Evolutionary conservation across 2,797 vertebrate genomes (phyloP), one percentile per base, ranked within the genome.

Genomic region (Myotis myotis): DNA sequence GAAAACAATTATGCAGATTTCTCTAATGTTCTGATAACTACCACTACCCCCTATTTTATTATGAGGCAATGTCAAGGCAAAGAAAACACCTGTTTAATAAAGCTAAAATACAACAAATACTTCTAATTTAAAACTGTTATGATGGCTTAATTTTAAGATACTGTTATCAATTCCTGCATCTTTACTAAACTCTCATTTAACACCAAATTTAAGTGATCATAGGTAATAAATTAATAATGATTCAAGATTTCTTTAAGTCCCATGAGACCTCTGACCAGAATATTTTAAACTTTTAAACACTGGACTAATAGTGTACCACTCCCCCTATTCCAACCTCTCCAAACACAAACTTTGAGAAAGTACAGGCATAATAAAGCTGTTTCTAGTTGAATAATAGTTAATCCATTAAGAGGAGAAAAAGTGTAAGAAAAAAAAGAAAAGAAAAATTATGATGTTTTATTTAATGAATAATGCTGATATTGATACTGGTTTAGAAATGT

Each of bases 251-350:
- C 81, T 79, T 94, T 94, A 87, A 83, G 87, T 36, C 38, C 36
- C 66, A 23, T 36, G 23, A 92, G 82, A 91, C 25, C 36, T 86
- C n/a, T 92, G 44, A 72, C 71, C 78, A 92, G 44, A 89, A 93
- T 36, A 30, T 88, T 96, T 93, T 96, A 93, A 94, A 74, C 75
- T 90, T 96, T 89, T 95, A 94, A 94, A 71, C 62, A 33, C 30
- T 68, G 62, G n/a, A 57, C n/a, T 71, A 87, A 36, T 20, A 72
- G 2, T 70, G 12, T 75, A 74, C 47, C n/a, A 68, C 4, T 19
- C 30, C 60, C 38, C 55, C 30, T 36, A 66, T 9, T 33, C 20
- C 33, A 9, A 51, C 9, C 30, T 17, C 64, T 20, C 72, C 4
- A 33, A 23, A 87, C 75, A 82, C 70, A 78, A 66, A 72, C 4